Percentiles rank a stretch among this genome's conserved stretches.
These are phyloP conservation scores for Hydropotes inermis DNA, from an alignment of 2,113 vertebrate genomes.

Conservation along the genomic window DNA sequence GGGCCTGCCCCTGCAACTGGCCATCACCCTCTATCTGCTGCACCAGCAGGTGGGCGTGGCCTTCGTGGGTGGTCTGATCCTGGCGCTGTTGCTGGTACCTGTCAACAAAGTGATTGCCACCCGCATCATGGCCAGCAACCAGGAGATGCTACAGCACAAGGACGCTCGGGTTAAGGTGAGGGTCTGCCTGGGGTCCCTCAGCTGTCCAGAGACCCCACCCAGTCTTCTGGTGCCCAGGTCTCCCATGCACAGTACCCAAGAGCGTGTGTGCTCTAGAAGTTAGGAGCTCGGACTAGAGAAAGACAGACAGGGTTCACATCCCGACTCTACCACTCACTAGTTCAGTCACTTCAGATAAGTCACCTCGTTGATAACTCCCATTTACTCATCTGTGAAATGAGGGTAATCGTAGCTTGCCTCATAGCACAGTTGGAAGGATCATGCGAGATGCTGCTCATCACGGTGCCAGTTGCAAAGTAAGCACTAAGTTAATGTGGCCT, in stretches of 20 bases:
- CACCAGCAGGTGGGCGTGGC: constrained; percentile 93
- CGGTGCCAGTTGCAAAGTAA: neutral
- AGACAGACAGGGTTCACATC: neutral
- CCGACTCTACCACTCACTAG: neutral
- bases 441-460: neutral
- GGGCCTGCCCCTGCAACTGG: constrained; percentile 91
- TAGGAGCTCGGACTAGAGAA: neutral
- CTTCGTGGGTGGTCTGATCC: constrained; percentile 89
- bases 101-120: constrained; percentile 93
- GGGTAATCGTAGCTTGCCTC: neutral
- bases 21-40: constrained; percentile 91
- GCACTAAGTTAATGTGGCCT: neutral
- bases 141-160: constrained; percentile 90
- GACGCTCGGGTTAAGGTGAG: constrained; percentile 94
- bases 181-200: neutral
- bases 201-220: neutral
- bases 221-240: neutral
- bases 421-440: neutral
- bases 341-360: neutral
- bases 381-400: neutral
- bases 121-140: constrained; percentile 89
- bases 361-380: neutral
- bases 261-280: neutral
- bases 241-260: neutral
- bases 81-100: constrained; percentile 92